phyloP scores from a whole-genome alignment of 2,888 invertebrate genomes.

The Lomographa bimaculata region DNA sequence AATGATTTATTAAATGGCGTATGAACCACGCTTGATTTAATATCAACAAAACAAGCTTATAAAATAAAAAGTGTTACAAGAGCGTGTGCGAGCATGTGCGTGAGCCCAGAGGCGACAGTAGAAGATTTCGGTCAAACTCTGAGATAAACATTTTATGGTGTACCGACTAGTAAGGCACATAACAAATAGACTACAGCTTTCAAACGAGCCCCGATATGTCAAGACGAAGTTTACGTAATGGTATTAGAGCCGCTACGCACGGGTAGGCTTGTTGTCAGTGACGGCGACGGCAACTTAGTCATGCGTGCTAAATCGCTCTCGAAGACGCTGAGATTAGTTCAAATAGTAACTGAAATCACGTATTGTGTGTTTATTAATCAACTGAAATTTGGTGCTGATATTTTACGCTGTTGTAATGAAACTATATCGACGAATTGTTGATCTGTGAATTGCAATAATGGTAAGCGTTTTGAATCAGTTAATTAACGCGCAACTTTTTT shows the following conservation, averaged over 20 bases:
- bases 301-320: constrained; percentile 12
- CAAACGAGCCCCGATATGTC: constrained; percentile 46
- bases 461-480: too few relatives aligned
- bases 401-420: too few relatives aligned
- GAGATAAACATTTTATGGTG: constrained; percentile 39
- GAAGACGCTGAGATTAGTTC: too few relatives aligned
- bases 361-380: constrained; percentile 2
- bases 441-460: too few relatives aligned
- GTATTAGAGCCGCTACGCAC: constrained; percentile 33
- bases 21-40: constrained; percentile 24
- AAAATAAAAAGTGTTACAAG: constrained; percentile 14
- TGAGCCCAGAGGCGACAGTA: constrained; percentile 25
- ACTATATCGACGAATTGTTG: too few relatives aligned
- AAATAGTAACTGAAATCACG: too few relatives aligned
- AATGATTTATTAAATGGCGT: constrained; percentile 15
- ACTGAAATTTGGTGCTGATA: background rate
- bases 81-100: constrained; percentile 13
- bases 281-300: constrained; percentile 3
- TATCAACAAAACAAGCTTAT: constrained; percentile 11
- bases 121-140: constrained; percentile 35
- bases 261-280: constrained; percentile 15
- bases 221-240: constrained; percentile 41
- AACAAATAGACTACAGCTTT: constrained; percentile 43
- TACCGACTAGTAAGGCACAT: constrained; percentile 34
- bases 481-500: too few relatives aligned